Base-by-base conservation (phyloP, 2,113 vertebrate genomes). In the Heloderma charlesbogerti region DNA sequence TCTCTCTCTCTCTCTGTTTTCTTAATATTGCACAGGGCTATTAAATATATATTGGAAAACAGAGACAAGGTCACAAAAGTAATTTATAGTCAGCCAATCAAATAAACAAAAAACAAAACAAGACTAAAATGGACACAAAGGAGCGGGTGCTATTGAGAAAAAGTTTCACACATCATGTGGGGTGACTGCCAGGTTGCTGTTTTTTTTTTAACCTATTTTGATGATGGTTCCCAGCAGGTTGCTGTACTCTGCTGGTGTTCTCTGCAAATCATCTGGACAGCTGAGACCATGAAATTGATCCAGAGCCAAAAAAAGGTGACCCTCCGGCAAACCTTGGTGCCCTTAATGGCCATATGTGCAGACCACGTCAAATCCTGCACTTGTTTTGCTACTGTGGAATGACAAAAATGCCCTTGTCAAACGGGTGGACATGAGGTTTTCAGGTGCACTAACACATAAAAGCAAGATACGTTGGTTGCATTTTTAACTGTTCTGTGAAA, bases 231-330 rank as follows among this genome's bases (percentile, higher is more conserved):
- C 97, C 98, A 98, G 99, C 98, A 98, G 98, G 98, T 98, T 97
- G 97, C 95, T 94, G 88, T 87, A 93, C 92, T 93, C 96, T 96
- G 96, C 95, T 96, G 96, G 96, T 97, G 96, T 96, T 97, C 96
- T 96, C 97, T 96, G 98, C 98, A 98, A 98, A 99, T 99, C 98
- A 99, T 99, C 97, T 97, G 96, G 97, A 98, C 97, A 97, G 97
- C 96, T 95, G 95, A 97, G 97, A 99, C 98, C 98, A 97, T 99
- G 98, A 99, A 99, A 99, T 99, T 97, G 96, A 97, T 97, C 97
- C 98, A 98, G 98, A 94, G 94, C 96, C 97, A 96, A 92, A 94
- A 96, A 97, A 97, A 95, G 96, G 97, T 98, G 98, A 98, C 97
- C 98, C 97, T 95, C 94, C 90, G 94, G 88, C 93, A 96, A 94